These are phyloP conservation scores for Dipodomys spectabilis DNA, from an alignment of 2,113 vertebrate species.

Conservation along the genomic window DNA sequence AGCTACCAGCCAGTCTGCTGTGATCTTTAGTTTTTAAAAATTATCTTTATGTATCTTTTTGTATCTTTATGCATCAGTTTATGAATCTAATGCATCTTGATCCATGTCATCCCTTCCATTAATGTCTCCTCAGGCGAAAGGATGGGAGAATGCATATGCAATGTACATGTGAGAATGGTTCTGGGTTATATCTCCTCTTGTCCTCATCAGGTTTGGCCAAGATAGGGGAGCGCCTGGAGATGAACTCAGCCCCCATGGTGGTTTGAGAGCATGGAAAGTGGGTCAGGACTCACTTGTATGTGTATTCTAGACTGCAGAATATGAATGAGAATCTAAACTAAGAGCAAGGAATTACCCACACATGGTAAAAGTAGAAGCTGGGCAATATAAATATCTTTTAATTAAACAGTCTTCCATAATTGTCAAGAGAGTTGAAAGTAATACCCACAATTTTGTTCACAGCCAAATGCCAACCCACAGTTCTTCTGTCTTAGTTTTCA, in stretches of 20 bases:
- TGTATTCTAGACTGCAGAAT: constrained; percentile 12
- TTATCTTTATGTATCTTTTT: no score
- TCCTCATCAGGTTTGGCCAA: neutral
- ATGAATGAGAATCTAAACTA: neutral
- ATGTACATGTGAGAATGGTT: no score
- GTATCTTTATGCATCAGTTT: no score
- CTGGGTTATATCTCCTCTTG: neutral
- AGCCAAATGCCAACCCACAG: constrained; percentile 26
- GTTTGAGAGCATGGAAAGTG: neutral
- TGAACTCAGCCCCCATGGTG: neutral
- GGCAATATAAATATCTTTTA: neutral
- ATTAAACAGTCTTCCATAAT: constrained; percentile 34
- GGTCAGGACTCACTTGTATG: neutral
- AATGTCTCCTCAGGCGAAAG: no score
- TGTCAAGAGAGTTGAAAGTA: neutral
- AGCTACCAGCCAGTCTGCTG: no score
- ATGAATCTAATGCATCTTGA: no score
- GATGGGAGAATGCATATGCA: no score
- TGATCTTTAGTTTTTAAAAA: no score
- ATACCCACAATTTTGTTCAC: neutral
- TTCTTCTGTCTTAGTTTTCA: neutral
- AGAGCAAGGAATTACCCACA: neutral
- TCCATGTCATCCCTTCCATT: no score
- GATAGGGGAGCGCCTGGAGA: neutral
- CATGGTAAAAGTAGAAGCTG: neutral